These are phyloP conservation scores for Menidia beryllina DNA, from an alignment of 2,113 vertebrate species.

Conservation along the genomic window DNA sequence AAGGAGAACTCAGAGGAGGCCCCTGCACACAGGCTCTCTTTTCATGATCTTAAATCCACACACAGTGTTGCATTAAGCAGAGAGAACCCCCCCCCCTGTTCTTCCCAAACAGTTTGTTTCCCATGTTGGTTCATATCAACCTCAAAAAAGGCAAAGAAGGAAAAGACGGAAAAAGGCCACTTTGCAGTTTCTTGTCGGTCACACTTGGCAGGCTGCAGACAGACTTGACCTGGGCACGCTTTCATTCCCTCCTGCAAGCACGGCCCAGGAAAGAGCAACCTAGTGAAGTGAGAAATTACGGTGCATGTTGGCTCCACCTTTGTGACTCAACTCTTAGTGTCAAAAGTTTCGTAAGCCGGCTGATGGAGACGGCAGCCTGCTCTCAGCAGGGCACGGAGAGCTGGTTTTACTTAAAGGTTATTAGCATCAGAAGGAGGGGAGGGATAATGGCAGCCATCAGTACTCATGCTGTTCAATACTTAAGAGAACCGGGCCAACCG, in stretches of 20 bases:
- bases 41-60: no score
- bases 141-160: not conserved
- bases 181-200: slow-evolving; percentile 7
- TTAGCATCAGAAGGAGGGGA: slow-evolving; percentile 48
- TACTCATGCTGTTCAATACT: slow-evolving; percentile 21
- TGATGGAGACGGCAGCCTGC: slow-evolving; percentile 44
- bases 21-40: no score
- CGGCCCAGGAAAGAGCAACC: slow-evolving; percentile 18
- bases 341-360: slow-evolving; percentile 36
- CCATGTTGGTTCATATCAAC: no score
- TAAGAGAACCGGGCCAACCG: slow-evolving; percentile 17
- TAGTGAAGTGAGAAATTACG: slow-evolving; percentile 28
- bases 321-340: slow-evolving; percentile 32
- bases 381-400: slow-evolving; percentile 52
- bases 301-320: slow-evolving; percentile 23
- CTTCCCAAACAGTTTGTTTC: slow-evolving; percentile 13
- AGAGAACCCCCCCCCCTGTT: slow-evolving; percentile 12
- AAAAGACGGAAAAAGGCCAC: not conserved
- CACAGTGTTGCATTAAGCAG: not conserved
- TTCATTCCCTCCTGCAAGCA: slow-evolving; percentile 1
- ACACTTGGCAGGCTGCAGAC: not conserved
- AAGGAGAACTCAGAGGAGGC: not conserved
- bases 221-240: not conserved
- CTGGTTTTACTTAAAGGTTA: slow-evolving; percentile 72
- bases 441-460: slow-evolving; percentile 30